Conservation (phyloP, 2,113 vertebrate genomes). For the Datnioides undecimradiatus region DNA sequence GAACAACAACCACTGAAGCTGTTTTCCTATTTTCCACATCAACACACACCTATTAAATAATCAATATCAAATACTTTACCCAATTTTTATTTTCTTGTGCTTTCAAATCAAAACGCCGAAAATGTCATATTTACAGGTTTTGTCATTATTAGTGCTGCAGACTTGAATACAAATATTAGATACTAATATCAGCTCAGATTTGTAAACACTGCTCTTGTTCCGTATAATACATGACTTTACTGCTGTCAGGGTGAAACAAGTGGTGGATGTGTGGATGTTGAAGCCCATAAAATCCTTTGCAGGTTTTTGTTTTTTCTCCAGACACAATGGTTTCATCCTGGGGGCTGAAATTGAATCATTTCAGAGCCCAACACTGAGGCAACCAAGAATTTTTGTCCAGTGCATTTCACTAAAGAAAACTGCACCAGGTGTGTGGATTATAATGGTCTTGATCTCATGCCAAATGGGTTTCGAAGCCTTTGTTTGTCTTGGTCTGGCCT, state of each 20-base stretch:
- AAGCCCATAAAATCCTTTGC: neutral
- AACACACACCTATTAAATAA: conserved; percentile 9
- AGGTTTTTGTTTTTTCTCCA: neutral
- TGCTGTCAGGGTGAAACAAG: neutral
- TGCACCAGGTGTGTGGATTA: neutral
- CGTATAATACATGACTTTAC: neutral
- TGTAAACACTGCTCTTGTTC: neutral
- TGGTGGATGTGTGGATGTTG: neutral
- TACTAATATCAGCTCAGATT: neutral
- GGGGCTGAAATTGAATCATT: conserved; percentile 16
- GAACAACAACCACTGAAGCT: neutral
- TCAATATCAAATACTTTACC: conserved; percentile 5
- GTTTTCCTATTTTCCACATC: conserved; percentile 28
- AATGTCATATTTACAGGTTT: neutral
- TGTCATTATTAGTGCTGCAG: neutral
- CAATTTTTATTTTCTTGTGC: neutral
- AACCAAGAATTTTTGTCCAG: neutral
- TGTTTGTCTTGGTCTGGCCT: conserved; percentile 6
- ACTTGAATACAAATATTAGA: neutral
- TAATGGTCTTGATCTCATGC: conserved; percentile 11
- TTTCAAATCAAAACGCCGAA: conserved; percentile 9
- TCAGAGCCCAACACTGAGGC: conserved; percentile 9
- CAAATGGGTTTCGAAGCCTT: conserved; percentile 31
- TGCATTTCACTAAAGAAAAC: conserved; percentile 6
- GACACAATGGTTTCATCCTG: neutral